Evolutionary conservation across 2,113 vertebrate species (phyloP).

Genomic region (Rhizomys pruinosus): DNA sequence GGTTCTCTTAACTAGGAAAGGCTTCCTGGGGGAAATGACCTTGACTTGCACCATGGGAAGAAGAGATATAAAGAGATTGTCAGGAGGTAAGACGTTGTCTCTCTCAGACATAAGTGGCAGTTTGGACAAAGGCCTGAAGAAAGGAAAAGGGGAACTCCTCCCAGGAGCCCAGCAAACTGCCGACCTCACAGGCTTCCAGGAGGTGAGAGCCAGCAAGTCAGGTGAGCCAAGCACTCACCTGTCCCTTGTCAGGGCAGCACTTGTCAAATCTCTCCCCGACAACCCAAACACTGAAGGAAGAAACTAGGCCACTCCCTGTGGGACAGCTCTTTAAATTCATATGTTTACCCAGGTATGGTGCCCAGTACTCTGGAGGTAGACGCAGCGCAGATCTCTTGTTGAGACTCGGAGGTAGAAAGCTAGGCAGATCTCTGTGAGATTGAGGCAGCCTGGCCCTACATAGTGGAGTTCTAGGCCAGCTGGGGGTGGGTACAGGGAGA

Average conservation of each 20-base stretch:
- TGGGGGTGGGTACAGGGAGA: too few relatives aligned
- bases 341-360: too few relatives aligned
- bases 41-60: slow-evolving; percentile 3
- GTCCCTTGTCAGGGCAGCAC: background rate
- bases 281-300: background rate
- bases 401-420: too few relatives aligned
- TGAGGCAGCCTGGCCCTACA: too few relatives aligned
- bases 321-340: background rate
- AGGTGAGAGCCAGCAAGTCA: background rate
- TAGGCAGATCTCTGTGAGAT: too few relatives aligned
- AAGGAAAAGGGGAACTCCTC: background rate
- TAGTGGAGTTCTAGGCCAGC: too few relatives aligned
- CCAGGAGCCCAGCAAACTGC: background rate
- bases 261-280: background rate
- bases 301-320: background rate
- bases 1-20: background rate
- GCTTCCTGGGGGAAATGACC: background rate
- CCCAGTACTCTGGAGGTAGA: too few relatives aligned
- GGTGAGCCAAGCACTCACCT: background rate
- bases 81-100: slow-evolving; percentile 17
- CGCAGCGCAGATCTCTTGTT: too few relatives aligned
- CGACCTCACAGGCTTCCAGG: background rate
- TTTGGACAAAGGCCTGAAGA: slow-evolving; percentile 38
- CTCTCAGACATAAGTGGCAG: background rate
- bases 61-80: background rate